Evolutionary conservation across 2,888 invertebrate species (phyloP).

Genomic region (Morinoia aosen): DNA sequence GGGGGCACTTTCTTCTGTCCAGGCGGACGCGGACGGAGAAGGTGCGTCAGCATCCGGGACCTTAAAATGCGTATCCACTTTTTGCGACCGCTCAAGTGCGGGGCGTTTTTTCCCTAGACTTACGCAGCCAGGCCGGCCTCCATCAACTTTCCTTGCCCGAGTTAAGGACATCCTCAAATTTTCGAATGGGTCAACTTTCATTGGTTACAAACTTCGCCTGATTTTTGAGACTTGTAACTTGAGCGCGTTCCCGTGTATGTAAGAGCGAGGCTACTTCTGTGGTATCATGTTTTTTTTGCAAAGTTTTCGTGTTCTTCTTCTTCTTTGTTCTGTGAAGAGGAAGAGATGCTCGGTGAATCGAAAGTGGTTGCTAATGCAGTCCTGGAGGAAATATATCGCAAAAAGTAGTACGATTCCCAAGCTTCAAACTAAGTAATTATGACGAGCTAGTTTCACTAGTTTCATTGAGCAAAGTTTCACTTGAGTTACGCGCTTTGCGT

Average conservation of each 20-base stretch:
- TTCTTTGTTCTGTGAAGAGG: not conserved
- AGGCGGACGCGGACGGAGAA: not conserved
- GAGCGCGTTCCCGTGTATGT: not conserved
- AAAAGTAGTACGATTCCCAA: not conserved
- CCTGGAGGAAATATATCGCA: not conserved
- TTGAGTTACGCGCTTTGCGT: not conserved
- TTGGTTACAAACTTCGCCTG: not conserved
- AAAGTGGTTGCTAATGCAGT: not conserved
- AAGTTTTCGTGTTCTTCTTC: not conserved
- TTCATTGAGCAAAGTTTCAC: not conserved
- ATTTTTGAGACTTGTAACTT: not conserved
- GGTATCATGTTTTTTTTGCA: not conserved
- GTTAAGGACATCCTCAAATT: not conserved
- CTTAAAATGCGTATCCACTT: slow-evolving; percentile 7
- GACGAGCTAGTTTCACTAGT: not conserved
- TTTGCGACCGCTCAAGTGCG: slow-evolving; percentile 18
- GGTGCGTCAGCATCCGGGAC: slow-evolving; percentile 42
- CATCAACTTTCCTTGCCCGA: not conserved
- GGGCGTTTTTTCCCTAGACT: not conserved
- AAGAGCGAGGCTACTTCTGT: not conserved
- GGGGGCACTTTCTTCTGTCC: slow-evolving; percentile 9
- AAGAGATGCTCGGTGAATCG: not conserved
- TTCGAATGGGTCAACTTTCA: not conserved
- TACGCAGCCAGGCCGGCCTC: not conserved
- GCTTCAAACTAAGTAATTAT: not conserved